Base-by-base conservation (phyloP, 2,797 vertebrate genomes). In the Valencia hispanica region DNA sequence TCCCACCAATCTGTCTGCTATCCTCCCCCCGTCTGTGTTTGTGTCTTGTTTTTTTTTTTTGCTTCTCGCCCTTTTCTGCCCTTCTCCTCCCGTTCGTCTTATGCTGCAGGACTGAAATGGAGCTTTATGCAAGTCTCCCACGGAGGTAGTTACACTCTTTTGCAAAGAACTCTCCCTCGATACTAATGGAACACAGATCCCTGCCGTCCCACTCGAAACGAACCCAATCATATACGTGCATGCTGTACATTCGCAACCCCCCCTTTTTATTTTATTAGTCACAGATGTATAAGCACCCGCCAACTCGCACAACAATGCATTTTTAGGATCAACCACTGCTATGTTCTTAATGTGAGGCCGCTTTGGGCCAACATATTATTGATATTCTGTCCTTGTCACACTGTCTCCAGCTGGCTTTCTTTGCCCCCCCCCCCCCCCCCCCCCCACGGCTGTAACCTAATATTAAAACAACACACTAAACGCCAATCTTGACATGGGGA, bases 71-170 rank as follows among this genome's bases (percentile, higher is more conserved):
- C 86, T 85, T n/a, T 79, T 80, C 85, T 78, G 72, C 79, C n/a
- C 72, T 65, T 79, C 85, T 75, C 75, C 82, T 84, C 78, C 86
- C 77, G 68, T 90, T 93, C 89, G 73, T 90, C 90, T 93, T 85
- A 88, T 80, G 88, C 94, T 94, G 93, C 94, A 96, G 95, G 94
- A 95, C 95, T 92, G 95, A 96, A 93, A 95, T 96, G 95, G 95
- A 96, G 95, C 94, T 96, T 92, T 96, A 96, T 95, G 95, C 95
- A 93, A 96, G 95, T 95, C 95, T 96, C 92, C 95, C 95, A 89
- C 94, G 95, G 94, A 96, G 95, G 95, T 96, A 96, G 94, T 94
- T 93, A 91, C 91, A 93, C 91, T 90, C 93, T 88, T n/a, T 88
- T 90, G 86, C 92, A 78, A 84, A 89, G 53, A 92, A 91, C 79